phyloP scores from a whole-genome alignment of 2,797 vertebrate species.

The Anniella stebbinsi region DNA sequence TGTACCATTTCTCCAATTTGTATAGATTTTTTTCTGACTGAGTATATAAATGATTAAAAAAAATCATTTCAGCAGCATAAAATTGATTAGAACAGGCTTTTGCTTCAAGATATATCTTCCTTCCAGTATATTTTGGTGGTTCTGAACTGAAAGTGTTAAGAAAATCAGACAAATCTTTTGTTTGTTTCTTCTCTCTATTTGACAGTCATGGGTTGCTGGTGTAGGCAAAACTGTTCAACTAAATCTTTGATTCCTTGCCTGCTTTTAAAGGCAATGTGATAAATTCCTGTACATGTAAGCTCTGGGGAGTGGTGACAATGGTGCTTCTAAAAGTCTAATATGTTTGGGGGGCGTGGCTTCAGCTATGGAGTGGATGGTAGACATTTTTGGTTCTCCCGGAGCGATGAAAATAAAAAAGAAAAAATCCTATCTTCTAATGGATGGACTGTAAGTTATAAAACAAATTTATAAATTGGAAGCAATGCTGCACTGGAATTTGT shows the following conservation, averaged over 20 bases:
- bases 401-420: no score
- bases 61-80: neutral
- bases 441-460: no score
- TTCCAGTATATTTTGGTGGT: neutral
- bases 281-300: constrained; percentile 17
- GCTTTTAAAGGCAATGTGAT: constrained; percentile 23
- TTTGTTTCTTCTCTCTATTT: neutral
- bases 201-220: constrained; percentile 22
- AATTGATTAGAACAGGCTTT: neutral
- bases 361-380: no score
- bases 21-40: neutral
- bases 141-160: neutral
- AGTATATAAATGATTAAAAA: neutral
- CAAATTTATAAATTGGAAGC: no score
- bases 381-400: no score
- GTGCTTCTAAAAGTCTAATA: constrained; percentile 12
- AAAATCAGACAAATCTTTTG: neutral
- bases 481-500: no score
- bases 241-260: constrained; percentile 22
- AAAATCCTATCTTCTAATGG: no score
- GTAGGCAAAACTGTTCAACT: constrained; percentile 24
- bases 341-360: no score
- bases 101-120: neutral
- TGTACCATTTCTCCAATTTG: neutral
- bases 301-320: constrained; percentile 13